Percentiles rank a stretch among this genome's conserved stretches.
Evolutionary conservation across 2,797 vertebrate genomes (phyloP).

Genomic region (Bovichtus diacanthus): DNA sequence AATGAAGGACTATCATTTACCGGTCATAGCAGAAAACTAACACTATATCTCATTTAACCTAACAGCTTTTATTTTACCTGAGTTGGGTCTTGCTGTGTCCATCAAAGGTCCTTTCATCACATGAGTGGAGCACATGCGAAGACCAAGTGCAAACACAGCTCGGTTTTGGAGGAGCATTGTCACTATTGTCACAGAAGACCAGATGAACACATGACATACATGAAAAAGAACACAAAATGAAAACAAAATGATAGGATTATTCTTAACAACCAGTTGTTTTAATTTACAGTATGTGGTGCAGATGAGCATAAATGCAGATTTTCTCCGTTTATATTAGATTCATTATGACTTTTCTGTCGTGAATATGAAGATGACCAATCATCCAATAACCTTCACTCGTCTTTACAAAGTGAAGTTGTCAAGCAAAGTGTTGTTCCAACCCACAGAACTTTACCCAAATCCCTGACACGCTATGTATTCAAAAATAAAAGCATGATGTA

Average conservation of each 20-base stretch:
- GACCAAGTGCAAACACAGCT: slow-evolving; percentile 73
- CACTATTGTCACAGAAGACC: slow-evolving; percentile 10
- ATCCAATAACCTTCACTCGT: not conserved
- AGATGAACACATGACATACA: not conserved
- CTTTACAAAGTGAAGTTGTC: not conserved
- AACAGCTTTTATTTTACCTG: slow-evolving; percentile 77
- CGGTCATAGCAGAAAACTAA: not conserved
- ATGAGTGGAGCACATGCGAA: slow-evolving; percentile 72
- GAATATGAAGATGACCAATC: not conserved
- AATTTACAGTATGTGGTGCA: not conserved
- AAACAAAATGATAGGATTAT: not conserved
- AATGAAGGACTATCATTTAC: not conserved
- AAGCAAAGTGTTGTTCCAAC: not conserved
- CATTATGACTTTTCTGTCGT: not conserved
- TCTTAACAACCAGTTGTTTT: not conserved
- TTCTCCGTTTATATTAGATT: not conserved
- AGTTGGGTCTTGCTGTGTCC: slow-evolving; percentile 85
- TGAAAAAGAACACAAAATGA: not conserved
- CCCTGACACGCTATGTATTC: not conserved
- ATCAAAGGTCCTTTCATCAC: slow-evolving; percentile 58
- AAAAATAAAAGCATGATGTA: not conserved
- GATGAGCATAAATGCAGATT: not conserved
- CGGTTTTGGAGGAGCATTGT: slow-evolving; percentile 85
- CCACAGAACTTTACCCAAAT: not conserved
- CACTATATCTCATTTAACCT: not conserved